A percentile compares a stretch with the other conserved stretches of the same genome.
Conservation (phyloP, 2,113 vertebrate species). For the Cyprinodon brontotheroides region DNA sequence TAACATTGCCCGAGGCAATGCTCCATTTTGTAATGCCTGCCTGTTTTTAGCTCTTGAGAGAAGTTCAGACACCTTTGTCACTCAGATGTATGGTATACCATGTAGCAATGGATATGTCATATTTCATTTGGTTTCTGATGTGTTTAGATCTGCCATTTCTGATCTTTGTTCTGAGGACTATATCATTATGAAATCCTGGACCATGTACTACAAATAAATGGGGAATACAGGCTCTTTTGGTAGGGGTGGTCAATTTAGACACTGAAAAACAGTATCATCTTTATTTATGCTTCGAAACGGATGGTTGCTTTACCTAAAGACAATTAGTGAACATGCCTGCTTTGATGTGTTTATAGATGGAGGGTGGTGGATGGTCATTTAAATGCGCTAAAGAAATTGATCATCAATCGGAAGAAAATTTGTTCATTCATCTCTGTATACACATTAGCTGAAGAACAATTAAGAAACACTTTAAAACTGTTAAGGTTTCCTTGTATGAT, state of each 20-base stretch:
- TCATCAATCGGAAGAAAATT: too few relatives aligned
- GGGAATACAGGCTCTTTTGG: neutral
- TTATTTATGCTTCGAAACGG: neutral
- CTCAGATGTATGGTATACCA: constrained; percentile 34
- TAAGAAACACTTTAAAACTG: neutral
- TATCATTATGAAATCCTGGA: neutral
- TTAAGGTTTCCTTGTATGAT: neutral
- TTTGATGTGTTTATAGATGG: too few relatives aligned
- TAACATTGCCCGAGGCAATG: constrained; percentile 32
- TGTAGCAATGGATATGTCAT: constrained; percentile 26
- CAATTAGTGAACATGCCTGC: neutral
- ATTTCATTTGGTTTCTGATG: constrained; percentile 18
- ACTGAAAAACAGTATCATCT: neutral
- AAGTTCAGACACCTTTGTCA: constrained; percentile 32
- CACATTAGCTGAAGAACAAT: too few relatives aligned
- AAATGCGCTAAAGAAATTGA: too few relatives aligned
- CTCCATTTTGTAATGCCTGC: constrained; percentile 35
- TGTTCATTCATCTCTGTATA: too few relatives aligned
- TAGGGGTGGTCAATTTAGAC: neutral
- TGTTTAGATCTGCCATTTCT: neutral
- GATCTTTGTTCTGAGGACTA: neutral
- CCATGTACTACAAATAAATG: neutral
- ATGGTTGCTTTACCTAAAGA: neutral
- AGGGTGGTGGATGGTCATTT: too few relatives aligned
- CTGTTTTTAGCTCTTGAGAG: constrained; percentile 37